phyloP scores from a whole-genome alignment of 2,888 invertebrate genomes.

The Rambutsinella grinnellia region DNA sequence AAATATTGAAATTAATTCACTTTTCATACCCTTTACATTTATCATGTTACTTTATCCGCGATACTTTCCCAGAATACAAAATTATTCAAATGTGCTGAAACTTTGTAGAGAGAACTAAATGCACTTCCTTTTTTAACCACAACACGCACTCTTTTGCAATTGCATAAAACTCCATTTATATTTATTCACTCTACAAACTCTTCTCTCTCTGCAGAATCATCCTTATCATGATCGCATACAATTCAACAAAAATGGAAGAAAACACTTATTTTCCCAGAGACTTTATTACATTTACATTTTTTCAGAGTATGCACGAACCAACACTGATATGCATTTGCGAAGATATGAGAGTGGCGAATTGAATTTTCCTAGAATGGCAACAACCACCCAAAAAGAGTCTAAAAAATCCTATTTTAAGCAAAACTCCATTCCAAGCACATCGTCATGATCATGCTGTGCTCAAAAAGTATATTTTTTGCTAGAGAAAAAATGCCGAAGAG shows the following conservation, averaged over 20 bases:
- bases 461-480: no score
- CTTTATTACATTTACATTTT: conserved; percentile 14
- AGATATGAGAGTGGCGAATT: not conserved
- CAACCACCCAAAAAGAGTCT: not conserved
- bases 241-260: not conserved
- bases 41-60: conserved; percentile 6
- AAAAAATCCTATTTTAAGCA: not conserved
- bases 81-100: not conserved
- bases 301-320: not conserved
- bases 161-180: not conserved
- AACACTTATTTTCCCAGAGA: conserved; percentile 8
- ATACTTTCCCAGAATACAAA: not conserved
- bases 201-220: no score
- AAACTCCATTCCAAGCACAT: no score
- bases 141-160: not conserved
- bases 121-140: not conserved
- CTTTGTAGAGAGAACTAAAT: not conserved
- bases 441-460: no score
- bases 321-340: not conserved
- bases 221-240: not conserved
- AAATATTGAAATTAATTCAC: conserved; percentile 41
- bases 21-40: conserved; percentile 13
- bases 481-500: no score
- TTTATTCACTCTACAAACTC: not conserved
- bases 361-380: not conserved